These are phyloP conservation scores for Karalla daura DNA, from an alignment of 2,797 vertebrate species.

Conservation along the genomic window DNA sequence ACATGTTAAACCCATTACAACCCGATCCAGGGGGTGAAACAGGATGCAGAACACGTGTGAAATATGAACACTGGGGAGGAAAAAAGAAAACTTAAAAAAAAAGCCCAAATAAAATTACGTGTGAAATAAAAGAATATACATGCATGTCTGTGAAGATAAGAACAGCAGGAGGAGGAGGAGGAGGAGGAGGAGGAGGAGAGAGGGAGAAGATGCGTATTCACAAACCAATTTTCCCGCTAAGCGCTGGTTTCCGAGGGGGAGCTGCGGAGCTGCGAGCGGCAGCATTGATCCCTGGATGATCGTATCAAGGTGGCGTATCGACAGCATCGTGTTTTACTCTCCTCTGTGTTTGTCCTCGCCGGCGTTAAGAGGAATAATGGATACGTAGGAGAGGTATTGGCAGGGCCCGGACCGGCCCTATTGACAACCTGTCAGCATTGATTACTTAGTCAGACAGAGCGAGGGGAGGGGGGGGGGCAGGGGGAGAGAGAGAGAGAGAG, in stretches of 20 bases:
- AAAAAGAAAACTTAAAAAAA: slow-evolving; percentile 39
- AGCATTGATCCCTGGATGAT: slow-evolving; percentile 71
- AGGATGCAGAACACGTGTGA: slow-evolving; percentile 68
- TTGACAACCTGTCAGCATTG: slow-evolving; percentile 85
- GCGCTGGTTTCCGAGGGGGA: slow-evolving; percentile 47
- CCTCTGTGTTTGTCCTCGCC: slow-evolving; percentile 64
- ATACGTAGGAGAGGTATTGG: slow-evolving; percentile 81
- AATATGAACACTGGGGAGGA: slow-evolving; percentile 40
- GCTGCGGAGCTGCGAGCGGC: slow-evolving; percentile 69
- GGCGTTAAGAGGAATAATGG: slow-evolving; percentile 78
- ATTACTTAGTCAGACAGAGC: slow-evolving; percentile 80
- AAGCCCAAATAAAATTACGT: slow-evolving; percentile 26
- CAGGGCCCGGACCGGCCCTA: slow-evolving; percentile 77
- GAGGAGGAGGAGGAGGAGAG: slow-evolving; percentile 9
- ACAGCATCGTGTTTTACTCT: slow-evolving; percentile 69
- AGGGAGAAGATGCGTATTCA: slow-evolving; percentile 29
- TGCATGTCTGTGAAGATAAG: slow-evolving; percentile 41
- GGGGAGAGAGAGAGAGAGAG: slow-evolving; percentile 11
- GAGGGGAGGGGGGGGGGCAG: slow-evolving; percentile 44
- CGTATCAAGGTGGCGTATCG: slow-evolving; percentile 65
- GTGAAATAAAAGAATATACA: slow-evolving; percentile 61
- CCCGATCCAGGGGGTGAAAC: slow-evolving; percentile 61
- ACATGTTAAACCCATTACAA: slow-evolving; percentile 71
- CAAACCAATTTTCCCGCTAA: slow-evolving; percentile 54
- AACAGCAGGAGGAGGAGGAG: slow-evolving; percentile 1